Base-by-base conservation (phyloP, 2,797 vertebrate genomes). In the Microchirus variegatus region DNA sequence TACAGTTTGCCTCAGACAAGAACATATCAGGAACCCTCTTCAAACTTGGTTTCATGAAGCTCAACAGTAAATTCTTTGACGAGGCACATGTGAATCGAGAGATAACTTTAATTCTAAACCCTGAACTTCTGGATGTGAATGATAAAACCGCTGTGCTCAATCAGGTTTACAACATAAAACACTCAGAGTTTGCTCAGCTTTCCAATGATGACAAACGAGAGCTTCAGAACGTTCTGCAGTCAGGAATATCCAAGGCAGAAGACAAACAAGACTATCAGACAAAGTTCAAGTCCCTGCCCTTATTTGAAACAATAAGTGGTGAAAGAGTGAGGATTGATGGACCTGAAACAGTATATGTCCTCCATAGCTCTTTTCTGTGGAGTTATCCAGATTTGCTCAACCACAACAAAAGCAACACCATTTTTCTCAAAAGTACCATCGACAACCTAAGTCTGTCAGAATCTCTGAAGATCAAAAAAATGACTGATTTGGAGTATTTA, bases 251-350 rank as follows among this genome's bases (percentile, higher is more conserved):
- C 5, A 71, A 54, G n/a, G 68, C 70, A n/a, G n/a, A 75, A 51
- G 54, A 76, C 51, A 58, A 0, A 3, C 37, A 73, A 14, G 52
- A 70, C 0, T 77, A 85, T 59, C 42, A 77, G 31, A 71, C 3
- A 9, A 90, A 89, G 26, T 66, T 94, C 0, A 91, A 67, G 70
- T 91, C 90, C 6, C 75, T 94, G 43, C 92, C 92, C 19, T 43
- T 94, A 59, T 94, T 93, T 90, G 78, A 92, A 84, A 90, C 89
- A 3, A 68, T 84, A 48, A 35, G 53, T 2, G 83, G 84, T 41
- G 35, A 62, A 1, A 55, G 84, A 22, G 77, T 90, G 3, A 77
- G 61, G 5, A 90, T 94, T 49, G 77, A 88, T 72, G 79, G 54
- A 44, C 9, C 41, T 0, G 46, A 18, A 18, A 19, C 15, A 6